Evolutionary conservation across 2,888 invertebrate genomes (phyloP).

Genomic region (Dioctria linearis): DNA sequence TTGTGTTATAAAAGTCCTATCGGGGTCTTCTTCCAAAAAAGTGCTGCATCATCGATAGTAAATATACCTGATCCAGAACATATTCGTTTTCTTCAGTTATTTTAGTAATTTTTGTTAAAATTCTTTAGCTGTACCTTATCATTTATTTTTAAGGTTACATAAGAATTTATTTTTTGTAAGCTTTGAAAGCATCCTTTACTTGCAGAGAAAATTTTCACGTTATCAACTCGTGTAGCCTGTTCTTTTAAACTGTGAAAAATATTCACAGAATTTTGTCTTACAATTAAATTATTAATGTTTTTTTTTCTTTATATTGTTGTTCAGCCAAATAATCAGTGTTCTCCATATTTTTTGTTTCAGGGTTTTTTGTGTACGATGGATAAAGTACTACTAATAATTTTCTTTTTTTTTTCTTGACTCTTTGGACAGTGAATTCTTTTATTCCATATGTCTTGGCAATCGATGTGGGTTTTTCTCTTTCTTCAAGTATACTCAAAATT

Average conservation of each 20-base stretch:
- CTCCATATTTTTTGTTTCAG: background rate
- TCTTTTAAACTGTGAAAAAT: background rate
- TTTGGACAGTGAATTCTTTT: background rate
- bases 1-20: too few relatives aligned
- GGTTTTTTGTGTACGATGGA: background rate
- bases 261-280: background rate
- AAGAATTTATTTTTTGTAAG: background rate
- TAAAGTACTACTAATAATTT: background rate
- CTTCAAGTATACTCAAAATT: background rate
- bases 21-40: too few relatives aligned
- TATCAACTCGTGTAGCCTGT: background rate
- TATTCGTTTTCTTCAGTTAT: too few relatives aligned
- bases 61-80: too few relatives aligned
- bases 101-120: too few relatives aligned
- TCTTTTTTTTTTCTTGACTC: background rate
- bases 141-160: too few relatives aligned
- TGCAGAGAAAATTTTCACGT: background rate
- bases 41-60: too few relatives aligned
- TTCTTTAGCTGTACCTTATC: too few relatives aligned
- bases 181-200: conserved; percentile 1
- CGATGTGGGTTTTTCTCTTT: background rate
- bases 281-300: background rate
- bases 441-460: background rate
- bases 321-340: background rate
- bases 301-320: background rate